Base-by-base conservation (phyloP, 2,888 invertebrate species). In the Panopea generosa region DNA sequence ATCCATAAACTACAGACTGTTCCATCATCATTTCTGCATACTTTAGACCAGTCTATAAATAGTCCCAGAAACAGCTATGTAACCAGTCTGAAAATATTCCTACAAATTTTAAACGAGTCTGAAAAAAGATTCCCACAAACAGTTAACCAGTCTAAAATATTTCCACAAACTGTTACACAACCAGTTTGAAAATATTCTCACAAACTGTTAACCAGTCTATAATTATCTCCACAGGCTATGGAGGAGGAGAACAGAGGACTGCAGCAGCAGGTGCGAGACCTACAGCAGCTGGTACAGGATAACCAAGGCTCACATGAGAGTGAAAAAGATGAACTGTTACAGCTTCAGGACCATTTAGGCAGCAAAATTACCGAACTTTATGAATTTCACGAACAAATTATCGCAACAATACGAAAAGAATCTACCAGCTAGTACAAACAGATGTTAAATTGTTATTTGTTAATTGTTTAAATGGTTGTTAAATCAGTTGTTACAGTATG, bases 361-460 rank as follows among this genome's bases (percentile, higher is more conserved):
- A 84, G 77, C 67, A 90, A 90, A 79, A 87, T 92, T 49, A 87
- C 87, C 24, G 92, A 91, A 74, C 78, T 91, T 45, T 89, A 87
- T 50, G 89, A 89, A 67, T 83, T 89, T 59, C 89, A 90, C 49
- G 89, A 90, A 80, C 89, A 88, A 70, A 87, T 89, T 65, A 66
- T 89, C 1, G 84, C 90, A 43, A 82, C 85, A 40, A 76, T 90
- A 73, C 83, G 83, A 20, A 86, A 84, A 67, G 89, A 90, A 66
- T 87, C 89, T 7, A 78, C 86, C 69, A 89, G 89, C 77, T 81
- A 81, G 77, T 72, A 68, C 18, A 55, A 14, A 3, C 40, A 20
- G 52, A 52, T 52, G 16, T 45, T 45, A 45, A 40, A 45, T 20
- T 18, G 45, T 18, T 52, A 53, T 3, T 53, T 53, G 53, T 53